Conservation (phyloP, 2,797 vertebrate genomes). For the Melanotaenia pygmaea region DNA sequence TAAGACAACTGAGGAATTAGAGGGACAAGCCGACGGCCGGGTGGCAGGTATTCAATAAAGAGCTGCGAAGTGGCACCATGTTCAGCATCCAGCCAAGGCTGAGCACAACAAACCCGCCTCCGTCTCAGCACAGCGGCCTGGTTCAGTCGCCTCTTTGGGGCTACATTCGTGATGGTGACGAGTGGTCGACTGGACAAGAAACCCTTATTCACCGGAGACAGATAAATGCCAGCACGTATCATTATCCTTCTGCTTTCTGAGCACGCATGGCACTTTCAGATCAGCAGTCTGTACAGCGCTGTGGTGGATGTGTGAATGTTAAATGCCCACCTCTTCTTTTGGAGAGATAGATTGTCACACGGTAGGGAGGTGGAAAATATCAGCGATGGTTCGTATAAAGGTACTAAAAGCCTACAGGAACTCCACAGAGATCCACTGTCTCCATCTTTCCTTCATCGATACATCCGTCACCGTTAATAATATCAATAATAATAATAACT, state of each 20-base stretch:
- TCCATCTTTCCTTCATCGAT: slow-evolving; percentile 51
- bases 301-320: slow-evolving; percentile 15
- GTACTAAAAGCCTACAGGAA: slow-evolving; percentile 31
- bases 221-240: slow-evolving; percentile 46
- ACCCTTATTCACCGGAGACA: slow-evolving; percentile 28
- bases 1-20: slow-evolving; percentile 61
- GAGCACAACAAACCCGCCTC: slow-evolving; percentile 59
- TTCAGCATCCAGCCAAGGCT: slow-evolving; percentile 61
- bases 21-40: slow-evolving; percentile 31
- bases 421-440: slow-evolving; percentile 43
- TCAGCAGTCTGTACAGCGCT: slow-evolving; percentile 6
- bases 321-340: slow-evolving; percentile 39
- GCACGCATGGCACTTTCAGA: slow-evolving; percentile 25
- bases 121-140: slow-evolving; percentile 58
- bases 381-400: slow-evolving; percentile 38
- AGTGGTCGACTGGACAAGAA: slow-evolving; percentile 24
- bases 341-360: slow-evolving; percentile 35
- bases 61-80: slow-evolving; percentile 55
- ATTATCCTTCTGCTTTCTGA: slow-evolving; percentile 44
- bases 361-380: slow-evolving; percentile 32
- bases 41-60: slow-evolving; percentile 49
- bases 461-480: slow-evolving; percentile 14
- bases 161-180: slow-evolving; percentile 55
- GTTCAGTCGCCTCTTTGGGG: slow-evolving; percentile 48
- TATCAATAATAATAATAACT: slow-evolving; percentile 5